Conservation (phyloP, 2,888 invertebrate genomes). For the Harpalus rufipes region DNA sequence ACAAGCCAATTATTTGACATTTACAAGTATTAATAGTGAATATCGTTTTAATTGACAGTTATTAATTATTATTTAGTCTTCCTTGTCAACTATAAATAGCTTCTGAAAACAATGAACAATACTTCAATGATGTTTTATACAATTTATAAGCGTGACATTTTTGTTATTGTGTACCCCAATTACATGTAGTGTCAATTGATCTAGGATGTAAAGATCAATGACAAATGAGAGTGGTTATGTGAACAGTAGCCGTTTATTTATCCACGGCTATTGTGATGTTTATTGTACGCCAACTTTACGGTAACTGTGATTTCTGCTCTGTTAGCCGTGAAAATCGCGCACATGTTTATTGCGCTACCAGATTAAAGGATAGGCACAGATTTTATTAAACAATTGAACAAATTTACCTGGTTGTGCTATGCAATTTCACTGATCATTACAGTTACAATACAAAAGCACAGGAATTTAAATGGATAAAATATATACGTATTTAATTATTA, state of each 20-base stretch:
- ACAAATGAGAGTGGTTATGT: slow-evolving; percentile 26
- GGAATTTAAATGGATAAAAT: neutral
- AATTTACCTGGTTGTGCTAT: neutral
- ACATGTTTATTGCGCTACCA: slow-evolving; percentile 24
- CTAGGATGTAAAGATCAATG: slow-evolving; percentile 40
- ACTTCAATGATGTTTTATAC: neutral
- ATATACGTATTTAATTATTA: too few relatives aligned
- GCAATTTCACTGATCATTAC: neutral
- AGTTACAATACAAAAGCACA: neutral
- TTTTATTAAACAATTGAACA: slow-evolving; percentile 31
- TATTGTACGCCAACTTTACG: slow-evolving; percentile 28
- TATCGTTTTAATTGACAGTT: neutral
- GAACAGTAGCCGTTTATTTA: slow-evolving; percentile 37
- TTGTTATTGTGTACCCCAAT: slow-evolving; percentile 8
- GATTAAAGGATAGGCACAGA: slow-evolving; percentile 22
- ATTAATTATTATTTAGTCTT: slow-evolving; percentile 1
- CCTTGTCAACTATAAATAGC: neutral
- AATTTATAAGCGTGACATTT: neutral
- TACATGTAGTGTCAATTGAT: neutral
- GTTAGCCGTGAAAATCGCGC: slow-evolving; percentile 25
- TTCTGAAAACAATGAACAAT: neutral
- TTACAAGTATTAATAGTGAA: neutral
- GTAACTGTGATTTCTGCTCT: slow-evolving; percentile 34
- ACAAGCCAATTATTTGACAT: neutral
- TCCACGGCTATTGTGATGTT: slow-evolving; percentile 19